These are phyloP conservation scores for Pluvialis apricaria DNA, from an alignment of 2,113 vertebrate genomes.

Conservation along the genomic window DNA sequence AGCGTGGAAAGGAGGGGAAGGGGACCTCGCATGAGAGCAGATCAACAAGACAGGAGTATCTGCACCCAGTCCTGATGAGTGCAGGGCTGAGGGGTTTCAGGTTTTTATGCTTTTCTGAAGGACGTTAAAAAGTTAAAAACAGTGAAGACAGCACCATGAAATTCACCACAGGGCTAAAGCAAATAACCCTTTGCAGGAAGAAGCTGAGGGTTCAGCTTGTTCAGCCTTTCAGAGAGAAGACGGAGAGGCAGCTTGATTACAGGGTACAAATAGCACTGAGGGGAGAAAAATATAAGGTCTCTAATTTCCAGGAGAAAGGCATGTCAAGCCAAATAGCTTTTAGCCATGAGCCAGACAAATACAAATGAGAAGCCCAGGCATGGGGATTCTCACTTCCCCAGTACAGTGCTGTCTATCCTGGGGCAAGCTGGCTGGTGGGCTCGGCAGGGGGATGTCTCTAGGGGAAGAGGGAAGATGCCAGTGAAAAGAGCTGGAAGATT, in stretches of 20 bases:
- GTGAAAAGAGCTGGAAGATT: background rate
- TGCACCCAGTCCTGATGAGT: background rate
- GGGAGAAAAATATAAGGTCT: background rate
- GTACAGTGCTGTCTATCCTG: background rate
- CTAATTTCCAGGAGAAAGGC: slow-evolving; percentile 9
- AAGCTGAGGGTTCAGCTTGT: background rate
- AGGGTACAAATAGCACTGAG: background rate
- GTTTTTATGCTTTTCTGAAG: background rate
- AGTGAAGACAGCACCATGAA: background rate
- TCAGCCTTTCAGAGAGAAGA: background rate
- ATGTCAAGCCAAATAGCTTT: background rate
- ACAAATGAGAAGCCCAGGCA: background rate
- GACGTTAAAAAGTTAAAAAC: background rate
- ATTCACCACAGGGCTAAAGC: background rate
- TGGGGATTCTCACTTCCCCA: background rate
- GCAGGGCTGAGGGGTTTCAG: background rate
- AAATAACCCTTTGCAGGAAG: background rate
- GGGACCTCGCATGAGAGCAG: background rate
- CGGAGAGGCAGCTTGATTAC: slow-evolving; percentile 4
- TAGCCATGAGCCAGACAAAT: background rate
- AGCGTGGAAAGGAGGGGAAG: background rate
- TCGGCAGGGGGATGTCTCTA: accelerated
- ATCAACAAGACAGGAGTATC: background rate
- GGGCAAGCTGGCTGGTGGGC: background rate
- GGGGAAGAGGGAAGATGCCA: background rate